Evolutionary conservation across 1,140 invertebrate genomes (phyloP), one percentile per base, ranked within the genome.

Genomic region (Saccostrea echinata): DNA sequence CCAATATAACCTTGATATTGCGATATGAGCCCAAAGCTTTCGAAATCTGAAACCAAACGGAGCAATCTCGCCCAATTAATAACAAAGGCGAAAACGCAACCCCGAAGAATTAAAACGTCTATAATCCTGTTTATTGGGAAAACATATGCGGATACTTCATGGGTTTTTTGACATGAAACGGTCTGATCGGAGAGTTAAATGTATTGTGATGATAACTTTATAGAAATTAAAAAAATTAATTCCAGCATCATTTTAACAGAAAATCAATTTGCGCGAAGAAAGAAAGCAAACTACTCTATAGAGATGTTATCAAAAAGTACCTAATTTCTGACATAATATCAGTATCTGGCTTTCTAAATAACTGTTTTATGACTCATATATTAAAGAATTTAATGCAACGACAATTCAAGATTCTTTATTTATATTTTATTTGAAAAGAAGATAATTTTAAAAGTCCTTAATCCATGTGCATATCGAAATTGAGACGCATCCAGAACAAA

Each of bases 141-240:
- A 82, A 33, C 83, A 81, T 82, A 82, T 80, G 30, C 76, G 16
- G 53, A 61, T 86, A 30, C 27, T 86, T 86, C 61, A 86, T 80
- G 76, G 33, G 12, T 43, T 53, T 21, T 57, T 82, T 82, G 80
- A 61, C 86, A 86, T 82, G 86, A 86, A 43, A 86, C 53, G 35
- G 61, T 82, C 53, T 61, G 86, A 86, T 86, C 27, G 52, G 43
- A 64, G 52, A 24, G 76, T 82, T 51, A 57, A 57, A 51, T 61
- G 55, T 83, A 57, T 84, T 84, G 83, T 87, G 80, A 57, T 57
- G 35, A 43, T n/a, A 43, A 33, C 53, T 87, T 87, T 55, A 83
- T 87, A 81, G 30, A 61, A 83, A 86, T 86, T 24, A 80, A 81
- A 87, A n/a, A 87, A 61, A 87, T 87, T 87, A 82, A 87, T 87